Evolutionary conservation across 2,888 invertebrate genomes (phyloP), one percentile per base, ranked within the genome.

Genomic region (Andrena marginata): DNA sequence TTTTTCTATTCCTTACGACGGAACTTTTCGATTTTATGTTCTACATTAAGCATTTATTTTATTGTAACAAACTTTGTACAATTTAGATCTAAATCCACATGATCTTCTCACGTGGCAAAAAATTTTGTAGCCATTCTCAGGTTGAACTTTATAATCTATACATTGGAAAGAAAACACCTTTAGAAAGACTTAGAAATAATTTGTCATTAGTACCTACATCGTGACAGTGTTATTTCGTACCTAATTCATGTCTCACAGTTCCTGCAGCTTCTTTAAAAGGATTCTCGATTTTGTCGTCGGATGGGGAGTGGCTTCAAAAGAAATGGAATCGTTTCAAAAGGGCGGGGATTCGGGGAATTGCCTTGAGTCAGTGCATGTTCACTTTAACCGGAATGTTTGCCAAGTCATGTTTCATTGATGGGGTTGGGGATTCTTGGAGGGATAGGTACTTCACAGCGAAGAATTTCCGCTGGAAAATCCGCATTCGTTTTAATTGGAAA

Each of bases 371-470:
- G 67, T 74, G 73, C 73, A 73, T 81, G 77, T 83, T 81, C 83
- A 64, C 81, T 81, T 81, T 77, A 73, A 73, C 65, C 72, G 73
- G 59, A 84, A 75, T 81, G 84, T 81, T 81, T 84, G 77, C 64
- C 72, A 68, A 84, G 74, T 78, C 77, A 74, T 81, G 81, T 81
- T 81, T 84, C 81, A 84, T 81, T 81, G 84, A 81, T 77, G 75
- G 67, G 42, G 59, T 76, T 70, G 33, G 63, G 33, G 69, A 64
- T 33, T 71, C 48, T 64, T 60, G 20, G 67, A 67, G 74, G 42
- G 60, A 33, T 33, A 33, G 33, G 56, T 69, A 29, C 51, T 70
- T 62, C 59, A 49, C 64, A 59, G 31, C 23, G 60, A 70, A 56
- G 70, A 72, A 69, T 60, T 35, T 26, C 10, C 31, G 10, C 49